Base-by-base conservation (phyloP, 2,113 vertebrate genomes). In the Stegastes partitus region DNA sequence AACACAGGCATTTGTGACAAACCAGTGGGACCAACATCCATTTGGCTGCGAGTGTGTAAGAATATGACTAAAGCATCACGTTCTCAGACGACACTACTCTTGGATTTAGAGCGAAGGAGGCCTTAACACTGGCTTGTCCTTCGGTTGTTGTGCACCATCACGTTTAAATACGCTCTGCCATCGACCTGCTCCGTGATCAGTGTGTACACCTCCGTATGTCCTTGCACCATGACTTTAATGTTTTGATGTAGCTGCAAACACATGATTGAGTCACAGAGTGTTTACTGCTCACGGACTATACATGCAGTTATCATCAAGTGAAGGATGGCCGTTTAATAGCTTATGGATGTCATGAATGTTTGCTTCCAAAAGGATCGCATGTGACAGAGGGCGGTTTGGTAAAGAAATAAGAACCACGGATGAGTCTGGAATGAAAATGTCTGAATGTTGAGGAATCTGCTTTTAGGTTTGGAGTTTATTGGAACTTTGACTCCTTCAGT, bases 161-260 rank as follows among this genome's bases (percentile, higher is more conserved):
- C 51, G 22, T 34, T 34, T 34, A 10, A 34, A 34, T 34, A 9
- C 73, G 1, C 14, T 77, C 63, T 64, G 47, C 15, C 19, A 80
- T 26, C n/a, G 81, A 83, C 77, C 1, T 37, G 37, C 42, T 28
- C 37, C 8, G 37, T 31, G 57, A 80, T 77, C 31, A 68, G 10
- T 59, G 53, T 68, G 71, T 61, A 39, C 65, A 3, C 61, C 72
- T 3, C 63, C 1, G 12, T 11, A 31, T 25, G 58, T 77, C 76
- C 19, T 80, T 83, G 70, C 39, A 1, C 63, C 21, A 0, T 37
- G 72, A 74, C 71, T 77, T 77, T 69, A 64, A 62, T 54, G 21
- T 68, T 68, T 44, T 37, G 28, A 83, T 55, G 63, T 47, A 54
- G 54, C 28, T 49, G 62, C 39, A 59, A 61, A 72, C 62, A 47